Evolutionary conservation across 2,113 vertebrate genomes (phyloP).

Genomic region (Microcebus griseorufus): DNA sequence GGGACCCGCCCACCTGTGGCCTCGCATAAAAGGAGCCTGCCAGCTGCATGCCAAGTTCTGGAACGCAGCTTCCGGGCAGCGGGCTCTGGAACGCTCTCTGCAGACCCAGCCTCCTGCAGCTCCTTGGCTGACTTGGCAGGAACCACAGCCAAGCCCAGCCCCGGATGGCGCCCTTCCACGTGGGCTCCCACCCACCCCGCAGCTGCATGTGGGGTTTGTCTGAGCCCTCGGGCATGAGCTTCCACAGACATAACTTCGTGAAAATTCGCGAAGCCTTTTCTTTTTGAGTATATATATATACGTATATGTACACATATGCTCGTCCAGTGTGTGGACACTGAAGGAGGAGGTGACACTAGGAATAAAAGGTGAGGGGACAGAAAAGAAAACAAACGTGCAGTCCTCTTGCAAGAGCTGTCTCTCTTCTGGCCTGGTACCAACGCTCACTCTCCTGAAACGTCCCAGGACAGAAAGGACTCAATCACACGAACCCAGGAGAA

Average conservation of each 20-base stretch:
- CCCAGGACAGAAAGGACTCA: background rate
- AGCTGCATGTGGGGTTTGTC: background rate
- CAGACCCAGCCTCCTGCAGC: background rate
- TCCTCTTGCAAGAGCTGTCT: too few species aligned
- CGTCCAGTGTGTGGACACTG: too few species aligned
- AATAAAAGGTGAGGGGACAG: background rate
- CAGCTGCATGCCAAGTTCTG: background rate
- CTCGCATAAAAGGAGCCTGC: background rate
- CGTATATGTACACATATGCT: background rate
- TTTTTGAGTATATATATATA: accelerated
- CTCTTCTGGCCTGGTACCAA: background rate
- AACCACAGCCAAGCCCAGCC: background rate
- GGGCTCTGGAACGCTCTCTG: background rate
- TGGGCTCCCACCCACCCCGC: accelerated
- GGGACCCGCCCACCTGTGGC: background rate
- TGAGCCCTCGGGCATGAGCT: background rate
- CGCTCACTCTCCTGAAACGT: background rate
- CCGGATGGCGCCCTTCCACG: background rate
- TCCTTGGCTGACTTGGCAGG: background rate
- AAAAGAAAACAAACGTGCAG: accelerated
- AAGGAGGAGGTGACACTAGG: background rate
- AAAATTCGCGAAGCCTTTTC: background rate
- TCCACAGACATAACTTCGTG: background rate
- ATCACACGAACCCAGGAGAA: background rate
- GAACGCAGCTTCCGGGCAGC: background rate